phyloP scores from a whole-genome alignment of 2,113 vertebrate genomes.

The Gallinago undulata region DNA sequence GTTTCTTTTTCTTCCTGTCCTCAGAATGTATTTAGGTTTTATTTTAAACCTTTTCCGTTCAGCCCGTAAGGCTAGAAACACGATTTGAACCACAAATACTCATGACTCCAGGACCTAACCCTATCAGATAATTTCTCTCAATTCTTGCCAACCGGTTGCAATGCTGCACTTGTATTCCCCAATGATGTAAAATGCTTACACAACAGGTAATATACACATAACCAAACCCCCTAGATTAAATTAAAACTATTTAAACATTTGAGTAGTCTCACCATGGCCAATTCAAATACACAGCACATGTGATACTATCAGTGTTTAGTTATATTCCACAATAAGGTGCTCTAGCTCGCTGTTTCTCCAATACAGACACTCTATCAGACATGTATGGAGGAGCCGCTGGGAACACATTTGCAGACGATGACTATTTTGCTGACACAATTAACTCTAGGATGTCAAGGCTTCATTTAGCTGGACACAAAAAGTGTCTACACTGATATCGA shows the following conservation, averaged over 20 bases:
- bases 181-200: not conserved
- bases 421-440: not conserved
- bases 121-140: not conserved
- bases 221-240: not conserved
- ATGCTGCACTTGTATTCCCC: rapidly evolving
- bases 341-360: not conserved
- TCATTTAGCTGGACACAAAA: not conserved
- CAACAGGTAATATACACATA: not conserved
- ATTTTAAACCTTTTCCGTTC: slow-evolving; percentile 15
- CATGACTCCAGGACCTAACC: not conserved
- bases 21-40: not conserved
- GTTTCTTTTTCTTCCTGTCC: slow-evolving; percentile 53
- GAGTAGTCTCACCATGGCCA: not conserved
- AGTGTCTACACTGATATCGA: not conserved
- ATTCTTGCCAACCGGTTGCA: not conserved
- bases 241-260: not conserved
- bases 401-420: not conserved
- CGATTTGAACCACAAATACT: not conserved
- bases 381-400: not conserved
- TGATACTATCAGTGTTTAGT: not conserved
- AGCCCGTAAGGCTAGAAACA: not conserved
- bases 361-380: not conserved
- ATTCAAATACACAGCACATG: not conserved
- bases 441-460: not conserved
- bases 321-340: not conserved